Evolutionary conservation across 2,797 vertebrate species (phyloP).

Genomic region (Astyanax mexicanus): DNA sequence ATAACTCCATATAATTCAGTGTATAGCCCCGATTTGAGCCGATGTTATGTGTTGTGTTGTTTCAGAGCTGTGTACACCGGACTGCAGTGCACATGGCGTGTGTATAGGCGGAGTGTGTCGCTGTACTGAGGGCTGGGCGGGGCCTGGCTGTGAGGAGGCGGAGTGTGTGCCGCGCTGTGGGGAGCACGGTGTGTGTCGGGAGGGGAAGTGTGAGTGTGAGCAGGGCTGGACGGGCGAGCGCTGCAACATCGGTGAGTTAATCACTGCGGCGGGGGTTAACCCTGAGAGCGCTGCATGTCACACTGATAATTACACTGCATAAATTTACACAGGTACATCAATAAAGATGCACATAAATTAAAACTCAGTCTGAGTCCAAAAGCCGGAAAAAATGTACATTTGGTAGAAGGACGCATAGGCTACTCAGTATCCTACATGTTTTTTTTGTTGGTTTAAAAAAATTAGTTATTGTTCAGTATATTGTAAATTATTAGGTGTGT

Average conservation of each 20-base stretch:
- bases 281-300: neutral
- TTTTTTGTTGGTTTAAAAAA: no score
- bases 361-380: no score
- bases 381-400: no score
- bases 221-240: conserved; percentile 99
- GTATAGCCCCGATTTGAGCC: no score
- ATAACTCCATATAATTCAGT: no score
- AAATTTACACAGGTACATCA: no score
- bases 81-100: conserved; percentile 92
- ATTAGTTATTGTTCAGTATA: no score
- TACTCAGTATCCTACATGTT: no score
- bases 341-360: no score
- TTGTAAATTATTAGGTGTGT: no score
- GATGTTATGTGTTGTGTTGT: conserved; percentile 17
- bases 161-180: conserved; percentile 95
- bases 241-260: conserved; percentile 94
- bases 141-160: conserved; percentile 89
- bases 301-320: neutral
- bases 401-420: no score
- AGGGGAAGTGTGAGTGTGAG: conserved; percentile 96
- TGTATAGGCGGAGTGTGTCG: conserved; percentile 92
- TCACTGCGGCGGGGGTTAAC: neutral
- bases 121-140: conserved; percentile 96
- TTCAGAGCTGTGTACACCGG: conserved; percentile 89
- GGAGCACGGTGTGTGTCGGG: conserved; percentile 94